A percentile compares a stretch with the other conserved stretches of the same genome.
phyloP scores from a whole-genome alignment of 2,113 vertebrate species.

The Brachionichthys hirsutus region DNA sequence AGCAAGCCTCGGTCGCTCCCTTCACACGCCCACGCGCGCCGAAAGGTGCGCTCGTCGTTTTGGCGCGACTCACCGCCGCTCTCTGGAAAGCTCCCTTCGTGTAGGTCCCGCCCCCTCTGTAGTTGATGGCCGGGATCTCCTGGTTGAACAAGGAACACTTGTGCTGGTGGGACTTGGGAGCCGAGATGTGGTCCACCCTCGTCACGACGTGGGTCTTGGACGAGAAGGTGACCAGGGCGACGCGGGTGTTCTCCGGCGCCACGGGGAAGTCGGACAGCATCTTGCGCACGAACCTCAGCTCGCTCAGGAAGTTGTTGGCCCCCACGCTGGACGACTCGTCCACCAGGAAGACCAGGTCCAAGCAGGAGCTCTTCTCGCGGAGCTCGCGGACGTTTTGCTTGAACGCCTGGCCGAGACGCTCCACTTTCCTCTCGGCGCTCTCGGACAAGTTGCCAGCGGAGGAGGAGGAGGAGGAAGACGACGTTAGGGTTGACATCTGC shows the following conservation, averaged over 20 bases:
- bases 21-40: slow-evolving; percentile 8
- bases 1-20: slow-evolving; percentile 16
- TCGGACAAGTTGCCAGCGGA: slow-evolving; percentile 72
- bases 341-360: slow-evolving; percentile 96
- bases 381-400: slow-evolving; percentile 87
- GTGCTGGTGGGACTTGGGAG: slow-evolving; percentile 87
- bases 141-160: slow-evolving; percentile 93
- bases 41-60: too few relatives aligned
- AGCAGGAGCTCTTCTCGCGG: slow-evolving; percentile 82
- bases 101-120: slow-evolving; percentile 95
- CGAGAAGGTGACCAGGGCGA: slow-evolving; percentile 94
- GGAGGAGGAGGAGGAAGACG: slow-evolving; percentile 13
- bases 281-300: slow-evolving; percentile 94
- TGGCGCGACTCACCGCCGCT: slow-evolving; percentile 85
- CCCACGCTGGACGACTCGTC: slow-evolving; percentile 97
- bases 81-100: slow-evolving; percentile 97
- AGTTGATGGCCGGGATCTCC: slow-evolving; percentile 93
- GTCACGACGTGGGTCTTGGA: slow-evolving; percentile 93
- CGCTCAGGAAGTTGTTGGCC: slow-evolving; percentile 89
- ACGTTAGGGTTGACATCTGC: slow-evolving; percentile 39
- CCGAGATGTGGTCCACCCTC: slow-evolving; percentile 92
- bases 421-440: slow-evolving; percentile 84
- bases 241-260: slow-evolving; percentile 88
- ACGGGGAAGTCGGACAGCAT: slow-evolving; percentile 97
- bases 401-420: slow-evolving; percentile 88